These are phyloP conservation scores for Perccottus glenii DNA, from an alignment of 2,113 vertebrate genomes.

Conservation along the genomic window DNA sequence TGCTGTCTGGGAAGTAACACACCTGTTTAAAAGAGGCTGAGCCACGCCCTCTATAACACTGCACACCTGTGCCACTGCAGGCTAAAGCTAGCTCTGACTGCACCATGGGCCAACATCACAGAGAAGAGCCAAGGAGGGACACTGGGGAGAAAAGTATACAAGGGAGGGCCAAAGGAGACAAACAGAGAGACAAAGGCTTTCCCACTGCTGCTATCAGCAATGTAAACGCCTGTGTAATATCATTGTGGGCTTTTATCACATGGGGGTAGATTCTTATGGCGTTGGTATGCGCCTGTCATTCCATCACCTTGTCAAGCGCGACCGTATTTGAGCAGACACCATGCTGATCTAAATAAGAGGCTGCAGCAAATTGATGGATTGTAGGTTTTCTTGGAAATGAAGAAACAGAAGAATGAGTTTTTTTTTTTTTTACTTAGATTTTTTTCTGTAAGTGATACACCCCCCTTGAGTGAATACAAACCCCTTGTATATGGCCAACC, in stretches of 20 bases:
- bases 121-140: slow-evolving; percentile 33
- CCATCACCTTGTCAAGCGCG: slow-evolving; percentile 72
- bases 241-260: slow-evolving; percentile 69
- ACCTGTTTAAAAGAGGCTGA: slow-evolving; percentile 73
- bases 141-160: slow-evolving; percentile 37
- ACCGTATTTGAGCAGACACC: slow-evolving; percentile 71
- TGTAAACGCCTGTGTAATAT: slow-evolving; percentile 74
- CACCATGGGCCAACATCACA: slow-evolving; percentile 65
- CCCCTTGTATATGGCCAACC: slow-evolving; percentile 50
- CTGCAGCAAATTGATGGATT: slow-evolving; percentile 69
- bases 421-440: slow-evolving; percentile 36
- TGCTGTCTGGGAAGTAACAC: slow-evolving; percentile 73
- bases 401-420: slow-evolving; percentile 40
- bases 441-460: slow-evolving; percentile 54
- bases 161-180: slow-evolving; percentile 32
- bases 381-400: slow-evolving; percentile 64
- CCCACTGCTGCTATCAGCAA: slow-evolving; percentile 68
- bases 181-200: slow-evolving; percentile 64
- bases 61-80: slow-evolving; percentile 77
- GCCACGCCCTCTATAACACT: slow-evolving; percentile 74
- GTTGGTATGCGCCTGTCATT: slow-evolving; percentile 72
- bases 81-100: slow-evolving; percentile 59
- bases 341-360: slow-evolving; percentile 75
- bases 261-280: slow-evolving; percentile 56
- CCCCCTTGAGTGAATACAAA: slow-evolving; percentile 41